Percentiles rank a stretch among this genome's conserved stretches.
Conservation (phyloP, 2,113 vertebrate species). For the Cervus canadensis region DNA sequence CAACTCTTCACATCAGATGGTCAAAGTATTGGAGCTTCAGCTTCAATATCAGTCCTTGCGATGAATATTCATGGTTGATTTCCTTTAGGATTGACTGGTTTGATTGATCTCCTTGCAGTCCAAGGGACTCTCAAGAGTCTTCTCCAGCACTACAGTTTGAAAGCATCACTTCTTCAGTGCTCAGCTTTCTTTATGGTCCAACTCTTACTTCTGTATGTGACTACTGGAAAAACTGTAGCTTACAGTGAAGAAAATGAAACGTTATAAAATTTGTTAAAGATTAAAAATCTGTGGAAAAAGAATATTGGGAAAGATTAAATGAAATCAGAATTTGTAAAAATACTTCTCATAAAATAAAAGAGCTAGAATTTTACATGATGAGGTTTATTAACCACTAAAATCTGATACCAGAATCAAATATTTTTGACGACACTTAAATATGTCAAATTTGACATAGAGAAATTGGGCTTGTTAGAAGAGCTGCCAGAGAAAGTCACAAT, state of each 20-base stretch:
- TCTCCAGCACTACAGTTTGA: not conserved
- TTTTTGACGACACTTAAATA: not conserved
- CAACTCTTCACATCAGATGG: not conserved
- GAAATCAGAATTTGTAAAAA: not conserved
- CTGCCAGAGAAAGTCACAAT: not conserved
- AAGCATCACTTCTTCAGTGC: not conserved
- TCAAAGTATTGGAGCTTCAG: not conserved
- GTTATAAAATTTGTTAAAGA: not conserved
- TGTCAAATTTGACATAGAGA: not conserved
- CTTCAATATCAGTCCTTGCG: not conserved
- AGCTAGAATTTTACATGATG: not conserved
- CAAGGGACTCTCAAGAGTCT: not conserved
- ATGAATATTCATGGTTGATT: not conserved
- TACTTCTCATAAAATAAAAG: not conserved
- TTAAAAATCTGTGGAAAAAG: not conserved
- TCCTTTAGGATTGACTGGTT: not conserved
- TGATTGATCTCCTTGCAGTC: not conserved
- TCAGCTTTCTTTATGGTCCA: not conserved
- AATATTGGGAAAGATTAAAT: not conserved
- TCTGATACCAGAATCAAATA: not conserved
- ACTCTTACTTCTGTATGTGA: not conserved
- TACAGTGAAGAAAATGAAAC: not conserved
- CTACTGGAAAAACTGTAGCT: not conserved
- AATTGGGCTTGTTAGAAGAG: not conserved
- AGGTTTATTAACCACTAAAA: slow-evolving; percentile 2